Evolutionary conservation across 2,113 vertebrate species (phyloP), one percentile per base, ranked within the genome.

Genomic region (Cinclus cinclus): DNA sequence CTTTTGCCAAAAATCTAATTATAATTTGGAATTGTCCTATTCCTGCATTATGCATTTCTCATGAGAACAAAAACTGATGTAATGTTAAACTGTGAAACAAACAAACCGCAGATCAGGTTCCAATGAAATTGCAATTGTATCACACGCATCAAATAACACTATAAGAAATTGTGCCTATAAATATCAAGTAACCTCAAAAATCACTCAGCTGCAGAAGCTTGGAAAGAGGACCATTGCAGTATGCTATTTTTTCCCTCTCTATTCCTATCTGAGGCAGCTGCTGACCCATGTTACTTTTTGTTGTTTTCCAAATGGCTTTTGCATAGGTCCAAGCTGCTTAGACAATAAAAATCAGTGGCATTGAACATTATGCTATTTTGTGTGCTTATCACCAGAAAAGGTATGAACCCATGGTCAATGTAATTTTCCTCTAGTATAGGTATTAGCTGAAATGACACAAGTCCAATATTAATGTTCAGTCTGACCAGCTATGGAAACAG

Each of bases 111-210:
- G 19, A 56, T 24, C 39, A 75, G 18, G 17, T 75, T 88, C 76
- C n/a, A 81, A 24, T 49, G 78, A 92, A 75, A 31, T 27, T 81
- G 7, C 30, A 90, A 47, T 33, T 78, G 24, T 64, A 81, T 71
- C 39, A 31, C n/a, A 59, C 63, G 65, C 56, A 94, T 75, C 27
- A 84, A 89, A 81, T 49, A 33, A 28, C 56, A 76, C 53, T 75
- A 17, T 68, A 89, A 64, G 56, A 60, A 92, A 79, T 39, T 1
- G 2, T 84, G 28, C 39, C 69, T 92, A 75, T 75, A 88, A 90
- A 94, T 94, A 93, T 27, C 68, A 89, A 93, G 47, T 47, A 89
- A 63, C 56, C 73, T 94, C 47, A 84, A 83, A 94, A 96, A 67
- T 90, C 60, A 83, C 10, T 94, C 10, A 3, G 21, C 68, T 92